Evolutionary conservation across 2,888 invertebrate genomes (phyloP).

Genomic region (Drosophila rellima): DNA sequence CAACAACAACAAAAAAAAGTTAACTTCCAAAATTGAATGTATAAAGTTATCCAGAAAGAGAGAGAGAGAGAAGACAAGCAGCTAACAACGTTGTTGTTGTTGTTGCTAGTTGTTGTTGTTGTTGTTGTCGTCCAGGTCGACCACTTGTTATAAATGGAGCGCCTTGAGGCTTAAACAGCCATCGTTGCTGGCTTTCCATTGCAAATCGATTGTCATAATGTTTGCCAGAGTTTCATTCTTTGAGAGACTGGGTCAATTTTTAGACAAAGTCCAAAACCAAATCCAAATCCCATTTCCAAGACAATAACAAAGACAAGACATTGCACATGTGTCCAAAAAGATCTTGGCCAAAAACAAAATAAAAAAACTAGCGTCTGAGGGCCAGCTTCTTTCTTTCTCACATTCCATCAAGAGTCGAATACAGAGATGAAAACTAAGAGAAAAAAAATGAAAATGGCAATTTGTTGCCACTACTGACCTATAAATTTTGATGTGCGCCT

Average conservation of each 20-base stretch:
- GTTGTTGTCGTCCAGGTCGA: conserved; percentile 42
- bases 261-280: no score
- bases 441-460: conserved; percentile 52
- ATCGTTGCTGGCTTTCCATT: conserved; percentile 72
- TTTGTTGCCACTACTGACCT: conserved; percentile 84
- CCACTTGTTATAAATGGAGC: conserved; percentile 82
- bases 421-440: background rate
- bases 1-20: conserved; percentile 49
- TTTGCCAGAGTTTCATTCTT: conserved; percentile 29
- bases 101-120: background rate
- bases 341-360: conserved; percentile 1
- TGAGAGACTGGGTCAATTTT: conserved; percentile 56
- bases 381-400: conserved; percentile 53
- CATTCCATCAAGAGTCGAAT: conserved; percentile 48
- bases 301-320: conserved; percentile 17
- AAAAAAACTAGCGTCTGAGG: conserved; percentile 38
- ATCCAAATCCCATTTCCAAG: background rate
- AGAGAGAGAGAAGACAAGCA: conserved; percentile 25
- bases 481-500: conserved; percentile 81
- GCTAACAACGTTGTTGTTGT: conserved; percentile 16
- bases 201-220: conserved; percentile 83
- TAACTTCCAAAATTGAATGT: conserved; percentile 36
- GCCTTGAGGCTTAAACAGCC: conserved; percentile 58
- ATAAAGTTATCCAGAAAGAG: conserved; percentile 49
- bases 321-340: conserved; percentile 47